These are phyloP conservation scores for Mormyrops attenuatus DNA, from an alignment of 2,797 vertebrate genomes.

Conservation along the genomic window DNA sequence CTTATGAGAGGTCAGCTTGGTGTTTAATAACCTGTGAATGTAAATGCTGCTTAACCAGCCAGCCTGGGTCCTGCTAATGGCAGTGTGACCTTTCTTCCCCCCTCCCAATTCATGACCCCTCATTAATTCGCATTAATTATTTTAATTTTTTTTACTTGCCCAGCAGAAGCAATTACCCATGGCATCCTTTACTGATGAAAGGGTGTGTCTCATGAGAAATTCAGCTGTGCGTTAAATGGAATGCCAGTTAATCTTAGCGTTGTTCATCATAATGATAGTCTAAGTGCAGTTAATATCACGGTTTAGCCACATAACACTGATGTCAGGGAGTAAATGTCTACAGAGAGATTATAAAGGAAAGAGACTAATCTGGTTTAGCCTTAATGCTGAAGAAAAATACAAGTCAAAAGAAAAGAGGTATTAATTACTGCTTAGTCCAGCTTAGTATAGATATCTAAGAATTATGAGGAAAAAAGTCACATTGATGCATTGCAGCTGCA, in stretches of 20 bases:
- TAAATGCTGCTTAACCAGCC: neutral
- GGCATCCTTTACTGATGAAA: neutral
- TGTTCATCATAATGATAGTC: neutral
- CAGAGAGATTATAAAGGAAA: neutral
- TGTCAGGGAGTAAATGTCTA: neutral
- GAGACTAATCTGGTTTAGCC: neutral
- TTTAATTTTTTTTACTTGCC: neutral
- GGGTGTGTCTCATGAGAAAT: neutral
- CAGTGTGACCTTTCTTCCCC: neutral
- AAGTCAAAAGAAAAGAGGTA: neutral
- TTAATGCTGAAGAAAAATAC: neutral
- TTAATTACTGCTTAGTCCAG: constrained; percentile 9
- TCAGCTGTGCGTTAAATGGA: neutral
- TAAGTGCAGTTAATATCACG: neutral
- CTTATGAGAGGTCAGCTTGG: neutral
- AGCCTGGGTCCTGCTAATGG: neutral
- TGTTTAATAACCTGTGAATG: neutral
- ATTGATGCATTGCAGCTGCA: neutral
- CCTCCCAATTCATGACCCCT: neutral
- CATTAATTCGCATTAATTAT: neutral
- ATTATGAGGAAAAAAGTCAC: neutral
- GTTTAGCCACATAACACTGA: neutral
- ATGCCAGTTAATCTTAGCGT: neutral
- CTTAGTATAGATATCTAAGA: neutral
- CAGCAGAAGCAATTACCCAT: neutral